phyloP scores from a whole-genome alignment of 2,113 vertebrate genomes.

The Girardinichthys multiradiatus region DNA sequence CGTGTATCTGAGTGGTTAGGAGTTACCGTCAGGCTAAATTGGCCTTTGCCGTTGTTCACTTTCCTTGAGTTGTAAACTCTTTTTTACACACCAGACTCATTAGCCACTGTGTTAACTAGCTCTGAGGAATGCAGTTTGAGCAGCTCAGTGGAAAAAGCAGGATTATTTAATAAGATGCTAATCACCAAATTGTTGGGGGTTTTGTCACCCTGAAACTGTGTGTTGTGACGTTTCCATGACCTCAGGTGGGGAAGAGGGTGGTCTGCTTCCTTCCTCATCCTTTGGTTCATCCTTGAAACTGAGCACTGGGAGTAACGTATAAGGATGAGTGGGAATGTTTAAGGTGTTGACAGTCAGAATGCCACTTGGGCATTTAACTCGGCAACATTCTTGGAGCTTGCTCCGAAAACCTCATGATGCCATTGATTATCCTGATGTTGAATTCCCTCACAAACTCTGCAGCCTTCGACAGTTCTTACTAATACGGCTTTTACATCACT shows the following conservation, averaged over 20 bases:
- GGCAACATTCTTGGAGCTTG: no score
- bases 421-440: not conserved
- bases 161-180: constrained; percentile 83
- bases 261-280: constrained; percentile 33
- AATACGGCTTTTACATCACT: no score
- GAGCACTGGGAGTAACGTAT: not conserved
- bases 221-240: constrained; percentile 11
- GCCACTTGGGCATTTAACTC: no score
- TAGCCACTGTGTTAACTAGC: constrained; percentile 77
- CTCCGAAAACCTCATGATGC: not conserved
- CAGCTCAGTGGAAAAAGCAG: constrained; percentile 81
- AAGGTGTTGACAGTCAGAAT: not conserved
- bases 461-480: no score
- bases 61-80: constrained; percentile 64
- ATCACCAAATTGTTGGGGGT: constrained; percentile 72
- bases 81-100: constrained; percentile 78
- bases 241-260: constrained; percentile 33
- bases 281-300: constrained; percentile 6
- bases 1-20: not conserved
- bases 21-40: not conserved
- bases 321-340: not conserved
- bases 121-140: constrained; percentile 76
- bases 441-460: not conserved
- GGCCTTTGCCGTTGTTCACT: constrained; percentile 28
- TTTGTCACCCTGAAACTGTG: constrained; percentile 56